Evolutionary conservation across 1,140 invertebrate species (phyloP), one percentile per base, ranked within the genome.

Genomic region (Heliconius eleuchia): DNA sequence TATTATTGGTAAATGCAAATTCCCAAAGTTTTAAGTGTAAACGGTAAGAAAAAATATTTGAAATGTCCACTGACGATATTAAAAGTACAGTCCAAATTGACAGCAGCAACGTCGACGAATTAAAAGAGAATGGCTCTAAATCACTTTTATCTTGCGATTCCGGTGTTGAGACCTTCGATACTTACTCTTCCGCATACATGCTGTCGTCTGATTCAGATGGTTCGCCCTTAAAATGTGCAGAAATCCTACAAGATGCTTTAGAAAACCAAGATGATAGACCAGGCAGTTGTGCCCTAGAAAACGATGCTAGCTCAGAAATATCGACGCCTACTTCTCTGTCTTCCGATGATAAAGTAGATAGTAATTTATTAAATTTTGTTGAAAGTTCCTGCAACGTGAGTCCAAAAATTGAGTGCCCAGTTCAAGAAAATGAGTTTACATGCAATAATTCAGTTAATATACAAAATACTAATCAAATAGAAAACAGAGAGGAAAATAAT

Each of bases 91-190:
- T 78, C 85, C 87, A 88, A 88, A 89, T 88, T 87, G 87, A 85
- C 71, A 80, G 60, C 83, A 85, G 86, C 78, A 86, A 91, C 88
- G 88, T 90, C 74, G 87, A 85, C 84, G 80, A 77, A 57, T 60
- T 76, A 30, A 87, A 87, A 83, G 87, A 90, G 86, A 89, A 88
- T 86, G 82, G 72, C 30, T 77, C 78, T 66, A 85, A 84, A 34
- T 82, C 78, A 50, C 85, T 88, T 76, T 70, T 82, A 86, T 85
- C 81, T 60, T 82, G 81, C 77, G 90, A 92, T 86, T 93, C 92
- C 8, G 90, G 90, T 2, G 55, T 88, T 11, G 91, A 92, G 30
- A 87, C 84, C 3, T 71, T 76, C 19, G 87, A 91, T 30, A 83
- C 85, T 7, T 80, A 79, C 60, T 88, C 86, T 71, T 76, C 52